These are phyloP conservation scores for Gadopsis bispinosus DNA, from an alignment of 2,797 vertebrate genomes.

Conservation along the genomic window DNA sequence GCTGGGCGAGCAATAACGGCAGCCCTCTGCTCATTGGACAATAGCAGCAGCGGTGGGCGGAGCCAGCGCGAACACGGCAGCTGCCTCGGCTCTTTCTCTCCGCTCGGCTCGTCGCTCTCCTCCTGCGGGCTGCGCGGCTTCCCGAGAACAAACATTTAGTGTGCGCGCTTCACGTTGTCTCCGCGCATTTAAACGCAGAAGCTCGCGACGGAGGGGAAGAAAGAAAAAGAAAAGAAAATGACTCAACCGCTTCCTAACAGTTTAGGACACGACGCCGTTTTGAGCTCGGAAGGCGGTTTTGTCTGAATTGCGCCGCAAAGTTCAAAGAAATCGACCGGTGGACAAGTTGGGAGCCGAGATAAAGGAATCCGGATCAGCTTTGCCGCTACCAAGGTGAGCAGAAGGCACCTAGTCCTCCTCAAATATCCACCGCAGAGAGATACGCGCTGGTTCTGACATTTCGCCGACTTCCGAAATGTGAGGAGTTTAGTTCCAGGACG, in stretches of 20 bases:
- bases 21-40: slow-evolving; percentile 56
- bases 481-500: slow-evolving; percentile 4
- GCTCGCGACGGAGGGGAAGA: background rate
- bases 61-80: slow-evolving; percentile 23
- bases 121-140: slow-evolving; percentile 47
- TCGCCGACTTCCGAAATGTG: slow-evolving; percentile 24
- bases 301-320: slow-evolving; percentile 47
- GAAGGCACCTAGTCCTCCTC: background rate
- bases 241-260: slow-evolving; percentile 15
- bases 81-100: slow-evolving; percentile 21
- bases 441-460: background rate
- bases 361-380: slow-evolving; percentile 57
- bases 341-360: slow-evolving; percentile 63
- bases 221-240: slow-evolving; percentile 54
- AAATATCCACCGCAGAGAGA: background rate
- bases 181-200: background rate
- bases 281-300: slow-evolving; percentile 37
- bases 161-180: background rate
- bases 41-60: slow-evolving; percentile 51
- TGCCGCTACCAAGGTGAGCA: slow-evolving; percentile 65
- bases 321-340: slow-evolving; percentile 45
- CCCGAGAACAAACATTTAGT: no score
- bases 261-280: background rate
- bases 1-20: slow-evolving; percentile 27
- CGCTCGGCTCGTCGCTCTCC: slow-evolving; percentile 28